Conservation (phyloP, 1,140 invertebrate genomes). For the Apis mellifera region Amel_HAv3.1 CM009932.2:13056001-13056500, state of each 20-base stretch:
- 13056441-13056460: conserved; percentile 64
- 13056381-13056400: conserved; percentile 52
- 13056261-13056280: conserved; percentile 11
- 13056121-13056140: neutral
- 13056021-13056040: neutral
- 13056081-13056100: neutral
- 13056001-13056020: conserved; percentile 35
- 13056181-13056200: neutral
- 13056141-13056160: neutral
- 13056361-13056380: conserved; percentile 54
- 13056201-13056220: neutral
- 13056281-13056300: conserved; percentile 54
- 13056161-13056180: neutral
- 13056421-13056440: conserved; percentile 64
- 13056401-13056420: conserved; percentile 63
- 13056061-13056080: neutral
- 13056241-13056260: conserved; percentile 59
- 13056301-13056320: conserved; percentile 43
- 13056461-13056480: conserved; percentile 72
- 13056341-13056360: conserved; percentile 40
- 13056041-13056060: neutral
- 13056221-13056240: neutral
- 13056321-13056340: neutral
- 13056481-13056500: conserved; percentile 71
- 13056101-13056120: neutral